Percentiles rank a stretch among this genome's conserved stretches.
Evolutionary conservation across 2,113 vertebrate genomes (phyloP).

Genomic region (Pteropus alecto): DNA sequence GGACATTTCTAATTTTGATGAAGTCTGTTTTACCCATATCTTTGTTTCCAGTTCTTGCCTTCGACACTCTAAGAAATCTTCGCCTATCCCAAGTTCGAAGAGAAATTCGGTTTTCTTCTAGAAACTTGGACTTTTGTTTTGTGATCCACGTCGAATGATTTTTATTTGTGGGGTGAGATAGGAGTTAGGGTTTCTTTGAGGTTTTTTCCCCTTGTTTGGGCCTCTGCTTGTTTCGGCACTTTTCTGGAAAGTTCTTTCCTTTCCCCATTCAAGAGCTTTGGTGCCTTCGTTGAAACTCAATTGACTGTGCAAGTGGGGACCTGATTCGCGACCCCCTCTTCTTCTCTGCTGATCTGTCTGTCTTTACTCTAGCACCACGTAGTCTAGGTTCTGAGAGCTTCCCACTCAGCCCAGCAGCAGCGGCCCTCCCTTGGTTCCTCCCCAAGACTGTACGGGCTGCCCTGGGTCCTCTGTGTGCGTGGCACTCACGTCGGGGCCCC

Average conservation of each 20-base stretch:
- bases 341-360: fast-evolving
- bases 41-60: not conserved
- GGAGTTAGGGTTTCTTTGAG: too few species aligned
- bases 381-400: not conserved
- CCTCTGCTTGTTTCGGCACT: not conserved
- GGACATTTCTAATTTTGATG: not conserved
- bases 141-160: too few species aligned
- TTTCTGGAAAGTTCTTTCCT: too few species aligned
- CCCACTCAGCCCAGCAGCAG: fast-evolving
- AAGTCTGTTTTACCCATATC: not conserved
- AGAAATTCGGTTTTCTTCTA: not conserved
- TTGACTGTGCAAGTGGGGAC: too few species aligned
- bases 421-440: too few species aligned
- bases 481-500: too few species aligned
- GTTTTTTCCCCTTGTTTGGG: too few species aligned
- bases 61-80: not conserved
- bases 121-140: fast-evolving
- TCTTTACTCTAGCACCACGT: fast-evolving
- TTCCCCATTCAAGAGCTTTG: too few species aligned
- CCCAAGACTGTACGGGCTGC: fast-evolving
- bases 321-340: fast-evolving
- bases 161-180: not conserved
- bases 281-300: not conserved
- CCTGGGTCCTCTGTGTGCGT: not conserved
- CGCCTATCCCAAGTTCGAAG: too few species aligned